phyloP scores from a whole-genome alignment of 2,113 vertebrate genomes.

The Heterotilapia buettikoferi region DNA sequence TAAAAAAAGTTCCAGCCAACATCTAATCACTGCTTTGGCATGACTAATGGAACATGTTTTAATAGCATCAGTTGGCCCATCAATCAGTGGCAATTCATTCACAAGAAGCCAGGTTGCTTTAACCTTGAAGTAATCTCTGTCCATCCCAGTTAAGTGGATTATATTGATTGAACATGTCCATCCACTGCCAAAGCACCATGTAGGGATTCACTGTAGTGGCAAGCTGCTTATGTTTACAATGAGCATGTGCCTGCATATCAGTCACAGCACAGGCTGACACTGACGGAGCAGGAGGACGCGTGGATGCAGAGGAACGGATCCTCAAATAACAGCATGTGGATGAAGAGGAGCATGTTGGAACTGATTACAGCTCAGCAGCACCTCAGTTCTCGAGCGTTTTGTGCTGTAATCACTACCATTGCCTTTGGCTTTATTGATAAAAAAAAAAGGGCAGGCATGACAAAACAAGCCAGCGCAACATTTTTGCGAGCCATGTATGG shows the following conservation, averaged over 20 bases:
- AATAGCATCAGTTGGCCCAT: not conserved
- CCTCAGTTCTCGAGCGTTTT: not conserved
- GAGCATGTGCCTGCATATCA: conserved; percentile 37
- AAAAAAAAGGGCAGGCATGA: not conserved
- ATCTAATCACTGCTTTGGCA: not conserved
- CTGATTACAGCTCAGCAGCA: not conserved
- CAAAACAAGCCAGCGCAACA: not conserved
- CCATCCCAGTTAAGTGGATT: conserved; percentile 50
- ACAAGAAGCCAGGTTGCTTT: conserved; percentile 9
- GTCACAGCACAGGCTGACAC: not conserved
- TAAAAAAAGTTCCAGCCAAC: not conserved
- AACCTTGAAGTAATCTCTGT: conserved; percentile 57
- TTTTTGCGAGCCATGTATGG: not conserved
- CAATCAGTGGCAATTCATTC: conserved; percentile 26
- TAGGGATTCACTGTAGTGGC: not conserved
- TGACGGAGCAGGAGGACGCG: not conserved
- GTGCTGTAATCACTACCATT: not conserved
- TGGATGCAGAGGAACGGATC: not conserved
- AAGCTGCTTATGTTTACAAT: conserved; percentile 43
- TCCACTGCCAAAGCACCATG: conserved; percentile 29
- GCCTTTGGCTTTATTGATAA: not conserved
- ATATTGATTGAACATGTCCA: conserved; percentile 48
- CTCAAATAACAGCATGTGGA: not conserved
- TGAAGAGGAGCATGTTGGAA: not conserved
- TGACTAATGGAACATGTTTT: conserved; percentile 3